phyloP scores from a whole-genome alignment of 2,113 vertebrate genomes.

The Pontoporia blainvillei region DNA sequence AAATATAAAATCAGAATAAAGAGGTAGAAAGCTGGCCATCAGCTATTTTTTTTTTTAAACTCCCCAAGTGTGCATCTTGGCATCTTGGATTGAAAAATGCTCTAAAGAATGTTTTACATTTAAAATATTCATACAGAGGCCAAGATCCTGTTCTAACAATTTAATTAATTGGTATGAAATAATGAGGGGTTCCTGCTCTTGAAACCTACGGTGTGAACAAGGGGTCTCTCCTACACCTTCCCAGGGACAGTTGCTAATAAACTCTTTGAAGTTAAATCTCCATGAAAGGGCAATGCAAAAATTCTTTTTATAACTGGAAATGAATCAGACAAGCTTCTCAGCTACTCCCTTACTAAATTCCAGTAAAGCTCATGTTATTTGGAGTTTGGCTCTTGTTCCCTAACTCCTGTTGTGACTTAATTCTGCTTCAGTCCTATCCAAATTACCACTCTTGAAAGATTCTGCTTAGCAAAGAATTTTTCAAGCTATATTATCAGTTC shows the following conservation, averaged over 20 bases:
- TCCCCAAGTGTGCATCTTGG: not conserved
- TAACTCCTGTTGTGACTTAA: conserved; percentile 68
- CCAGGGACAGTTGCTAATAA: conserved; percentile 54
- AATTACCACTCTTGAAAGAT: conserved; percentile 55
- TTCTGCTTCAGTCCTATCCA: conserved; percentile 54
- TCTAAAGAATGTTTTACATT: conserved; percentile 40
- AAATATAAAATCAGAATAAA: not conserved
- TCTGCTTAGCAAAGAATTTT: conserved; percentile 68
- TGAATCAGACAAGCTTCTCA: conserved; percentile 69
- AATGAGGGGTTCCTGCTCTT: not conserved
- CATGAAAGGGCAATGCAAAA: conserved; percentile 55
- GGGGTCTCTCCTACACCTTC: conserved; percentile 30
- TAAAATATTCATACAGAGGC: conserved; percentile 34
- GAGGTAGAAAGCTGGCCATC: not conserved
- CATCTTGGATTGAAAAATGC: not conserved
- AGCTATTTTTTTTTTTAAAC: not conserved
- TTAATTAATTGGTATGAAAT: conserved; percentile 43
- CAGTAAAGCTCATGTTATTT: conserved; percentile 73
- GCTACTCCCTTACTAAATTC: conserved; percentile 68
- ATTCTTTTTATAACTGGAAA: conserved; percentile 66
- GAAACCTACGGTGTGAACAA: conserved; percentile 8
- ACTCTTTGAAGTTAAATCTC: conserved; percentile 66
- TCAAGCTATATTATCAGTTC: conserved; percentile 44
- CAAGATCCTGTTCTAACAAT: conserved; percentile 9
- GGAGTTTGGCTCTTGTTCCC: conserved; percentile 62